Base-by-base conservation (phyloP, 2,113 vertebrate genomes). In the Cepphus grylle region DNA sequence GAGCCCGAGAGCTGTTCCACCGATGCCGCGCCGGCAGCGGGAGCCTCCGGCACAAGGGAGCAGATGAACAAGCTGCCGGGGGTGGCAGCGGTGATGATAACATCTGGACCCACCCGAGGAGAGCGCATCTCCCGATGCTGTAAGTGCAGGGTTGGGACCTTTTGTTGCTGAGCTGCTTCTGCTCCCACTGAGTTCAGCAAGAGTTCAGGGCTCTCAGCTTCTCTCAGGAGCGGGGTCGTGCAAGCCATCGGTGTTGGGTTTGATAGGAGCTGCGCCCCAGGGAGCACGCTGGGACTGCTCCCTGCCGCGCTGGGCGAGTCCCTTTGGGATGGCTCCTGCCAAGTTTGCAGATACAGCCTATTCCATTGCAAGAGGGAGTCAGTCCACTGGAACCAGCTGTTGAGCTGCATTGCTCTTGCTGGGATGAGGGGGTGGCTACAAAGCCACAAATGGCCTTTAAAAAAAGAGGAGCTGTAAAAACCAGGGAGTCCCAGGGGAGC, bases 21-120 rank as follows among this genome's bases (percentile, higher is more conserved):
- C 13, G n/a, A 50, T 14, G 12, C 84, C 4, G 25, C 3, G 50
- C 94, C 20, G 74, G 88, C 94, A 96, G 95, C 79, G 19, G 88
- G 94, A 96, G 93, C 95, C 95, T 95, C 76, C 5, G n/a, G 91
- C 91, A 81, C 69, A 19, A 26, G 90, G 92, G 95, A 97, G 92
- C 95, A 87, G 87, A 81, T 62, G 90, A 96, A 74, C n/a, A 3
- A n/a, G 65, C 88, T 91, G 83, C 95, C 3, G 32, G 69, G 72
- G 89, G 77, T 95, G 94, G 93, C 87, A 94, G 95, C 23, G 63
- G 69, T 86, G 95, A 19, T 86, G 95, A 86, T 84, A 94, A 96
- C 95, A 96, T 96, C 96, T 91, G 96, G 86, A 96, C 42, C 93
- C 95, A 96, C 86, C 88, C 50, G 69, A 81, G 55, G 80, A 91